Base-by-base conservation (phyloP, 2,113 vertebrate genomes). In the Arvicanthis niloticus region DNA sequence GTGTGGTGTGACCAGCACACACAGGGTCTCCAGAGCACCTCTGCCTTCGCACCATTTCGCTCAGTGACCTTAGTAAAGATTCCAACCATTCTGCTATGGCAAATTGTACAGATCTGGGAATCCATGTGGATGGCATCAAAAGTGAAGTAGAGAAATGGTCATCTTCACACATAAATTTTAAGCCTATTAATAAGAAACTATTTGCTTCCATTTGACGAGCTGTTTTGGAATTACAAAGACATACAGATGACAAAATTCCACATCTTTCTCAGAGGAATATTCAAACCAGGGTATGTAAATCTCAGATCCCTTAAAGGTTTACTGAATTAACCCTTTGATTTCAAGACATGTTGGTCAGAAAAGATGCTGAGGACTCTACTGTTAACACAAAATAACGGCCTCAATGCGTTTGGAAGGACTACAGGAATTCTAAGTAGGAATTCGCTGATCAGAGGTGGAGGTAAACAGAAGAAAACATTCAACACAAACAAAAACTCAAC, bases 201-300 rank as follows among this genome's bases (percentile, higher is more conserved):
- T 67, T 53, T 80, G 17, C 34, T 58, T 65, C 62, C 40, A 42
- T n/a, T 45, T 24, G 31, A 31, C 40, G n/a, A 68, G 62, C 15
- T 88, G 34, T 91, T 91, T 89, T 31, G 10, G 53, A 93, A 89
- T 93, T 78, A 56, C 34, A 77, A 91, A 91, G 60, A 73, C 19
- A 53, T 31, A 60, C 9, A 81, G 73, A 86, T 94, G 67, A 70
- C 56, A 72, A 95, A 96, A 97, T 91, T 65, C 86, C 31, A 76
- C 29, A 80, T 80, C 42, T 91, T 21, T 88, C 68, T 93, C 67
- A 85, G 29, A 88, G 17, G 88, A 92, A 34, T 82, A 84, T 31
- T 67, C 53, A 42, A 94, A 91, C 48, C 26, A 82, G 72, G 91
- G 86, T 22, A 92, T n/a, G 34, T 82, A 65, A 84, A 84, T 78